Base-by-base conservation (phyloP, 2,113 vertebrate species). In the Malurus melanocephalus region DNA sequence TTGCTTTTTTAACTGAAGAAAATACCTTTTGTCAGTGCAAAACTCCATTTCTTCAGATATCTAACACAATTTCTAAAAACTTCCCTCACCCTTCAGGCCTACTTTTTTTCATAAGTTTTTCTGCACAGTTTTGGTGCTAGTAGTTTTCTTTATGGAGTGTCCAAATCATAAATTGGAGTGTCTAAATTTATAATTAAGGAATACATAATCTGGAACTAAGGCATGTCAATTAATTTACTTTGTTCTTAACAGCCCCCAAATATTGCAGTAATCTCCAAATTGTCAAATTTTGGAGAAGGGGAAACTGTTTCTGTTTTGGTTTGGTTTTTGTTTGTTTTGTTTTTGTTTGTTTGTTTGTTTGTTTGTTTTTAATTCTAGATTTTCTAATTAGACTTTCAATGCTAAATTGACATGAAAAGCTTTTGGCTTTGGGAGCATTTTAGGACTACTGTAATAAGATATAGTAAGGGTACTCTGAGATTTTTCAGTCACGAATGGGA, bases 1-100 rank as follows among this genome's bases (percentile, higher is more conserved):
- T 65, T 78, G 77, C 66, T 53, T 92, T 92, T 92, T 88, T 81
- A 86, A 75, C 69, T 51, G 53, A 94, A 67, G 53, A 80, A 94
- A 95, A 94, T 33, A 72, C 28, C 27, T 81, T 90, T 87, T 90
- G 45, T 84, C 46, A 75, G 46, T 65, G 62, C 11, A 81, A 92
- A 79, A 86, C 28, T 82, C 60, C 4, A 46, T 75, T 93, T 90
- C 73, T 84, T 81, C 80, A 79, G n/a, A 49, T 81, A 78, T 43
- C 57, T 66, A 81, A 75, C 14, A 72, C 16, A 75, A 75, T 59
- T 88, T 88, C 73, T 28, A 51, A 79, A 62, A 75, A 79, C 17
- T 49, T 59, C 15, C 24, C 17, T 79, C 32, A 68, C 12, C 43
- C 52, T 57, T 26, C 61, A 81, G 15, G 22, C 20, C 26, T 10